phyloP scores from a whole-genome alignment of 2,113 vertebrate species.

The Chloropsis cyanopogon region DNA sequence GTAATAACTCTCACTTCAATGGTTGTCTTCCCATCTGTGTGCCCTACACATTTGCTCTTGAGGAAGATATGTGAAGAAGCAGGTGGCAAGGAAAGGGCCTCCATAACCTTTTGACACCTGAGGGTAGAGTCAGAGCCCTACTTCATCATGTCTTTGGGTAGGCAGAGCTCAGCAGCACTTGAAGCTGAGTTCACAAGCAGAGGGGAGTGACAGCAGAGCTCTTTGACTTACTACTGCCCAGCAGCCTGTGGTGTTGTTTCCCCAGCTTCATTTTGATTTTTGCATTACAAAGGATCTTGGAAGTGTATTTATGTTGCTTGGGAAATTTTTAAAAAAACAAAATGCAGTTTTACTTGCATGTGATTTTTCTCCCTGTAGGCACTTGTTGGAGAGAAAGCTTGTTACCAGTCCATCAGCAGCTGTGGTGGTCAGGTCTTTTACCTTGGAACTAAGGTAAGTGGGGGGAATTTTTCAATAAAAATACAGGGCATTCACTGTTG shows the following conservation, averaged over 20 bases:
- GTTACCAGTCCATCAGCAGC: conserved; percentile 94
- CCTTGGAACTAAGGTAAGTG: conserved; percentile 91
- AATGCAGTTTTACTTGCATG: neutral
- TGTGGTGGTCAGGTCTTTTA: conserved; percentile 92
- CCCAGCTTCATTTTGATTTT: neutral
- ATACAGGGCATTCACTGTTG: neutral
- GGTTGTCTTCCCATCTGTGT: neutral
- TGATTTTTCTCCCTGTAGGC: conserved; percentile 75
- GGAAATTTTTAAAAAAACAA: neutral
- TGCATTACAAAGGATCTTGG: neutral
- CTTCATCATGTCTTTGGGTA: neutral
- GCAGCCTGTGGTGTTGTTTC: neutral
- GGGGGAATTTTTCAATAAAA: neutral
- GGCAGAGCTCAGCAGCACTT: neutral
- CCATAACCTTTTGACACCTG: neutral
- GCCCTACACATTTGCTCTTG: neutral
- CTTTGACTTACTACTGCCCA: neutral
- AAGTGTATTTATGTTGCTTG: neutral
- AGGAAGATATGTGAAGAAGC: neutral
- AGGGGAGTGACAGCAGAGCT: neutral
- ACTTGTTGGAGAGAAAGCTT: conserved; percentile 94
- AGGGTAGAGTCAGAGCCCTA: neutral
- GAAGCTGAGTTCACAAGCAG: neutral
- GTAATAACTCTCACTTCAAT: neutral
- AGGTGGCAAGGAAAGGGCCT: neutral